A percentile compares a stretch with the other conserved stretches of the same genome.
Evolutionary conservation across 53 echinoderm and acorn worm species (phyloP).

Genomic region (Echinometra lucunter): DNA sequence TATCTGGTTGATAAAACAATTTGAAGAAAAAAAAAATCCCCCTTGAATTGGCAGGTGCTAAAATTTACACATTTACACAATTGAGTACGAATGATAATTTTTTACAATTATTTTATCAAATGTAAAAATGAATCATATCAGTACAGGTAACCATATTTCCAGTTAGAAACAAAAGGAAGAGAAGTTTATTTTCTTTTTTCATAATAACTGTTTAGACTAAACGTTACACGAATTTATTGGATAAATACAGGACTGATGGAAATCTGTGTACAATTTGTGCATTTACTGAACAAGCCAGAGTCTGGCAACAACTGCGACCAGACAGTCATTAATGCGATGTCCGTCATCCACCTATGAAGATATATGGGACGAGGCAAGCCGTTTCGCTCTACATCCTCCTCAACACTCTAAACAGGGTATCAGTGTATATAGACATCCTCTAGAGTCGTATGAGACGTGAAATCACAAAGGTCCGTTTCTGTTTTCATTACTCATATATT

Average conservation of each 20-base stretch:
- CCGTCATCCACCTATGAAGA: not conserved
- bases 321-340: constrained; percentile 10
- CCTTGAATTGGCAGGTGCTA: too few species aligned
- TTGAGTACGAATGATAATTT: too few species aligned
- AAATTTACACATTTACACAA: too few species aligned
- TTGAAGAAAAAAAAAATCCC: too few species aligned
- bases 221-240: not conserved
- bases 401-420: not conserved
- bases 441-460: not conserved
- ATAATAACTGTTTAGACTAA: not conserved
- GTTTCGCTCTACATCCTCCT: not conserved
- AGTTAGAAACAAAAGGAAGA: too few species aligned
- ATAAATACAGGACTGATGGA: not conserved
- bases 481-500: constrained; percentile 12
- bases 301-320: not conserved
- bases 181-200: not conserved
- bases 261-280: not conserved
- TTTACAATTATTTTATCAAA: too few species aligned
- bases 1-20: too few species aligned
- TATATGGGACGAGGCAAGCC: constrained; percentile 2
- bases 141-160: too few species aligned
- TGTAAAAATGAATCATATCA: too few species aligned
- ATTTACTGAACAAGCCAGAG: not conserved
- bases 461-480: constrained; percentile 28
- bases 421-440: constrained; percentile 14